phyloP scores from a whole-genome alignment of 1,140 invertebrate genomes.

The Nasonia vitripennis region DNA sequence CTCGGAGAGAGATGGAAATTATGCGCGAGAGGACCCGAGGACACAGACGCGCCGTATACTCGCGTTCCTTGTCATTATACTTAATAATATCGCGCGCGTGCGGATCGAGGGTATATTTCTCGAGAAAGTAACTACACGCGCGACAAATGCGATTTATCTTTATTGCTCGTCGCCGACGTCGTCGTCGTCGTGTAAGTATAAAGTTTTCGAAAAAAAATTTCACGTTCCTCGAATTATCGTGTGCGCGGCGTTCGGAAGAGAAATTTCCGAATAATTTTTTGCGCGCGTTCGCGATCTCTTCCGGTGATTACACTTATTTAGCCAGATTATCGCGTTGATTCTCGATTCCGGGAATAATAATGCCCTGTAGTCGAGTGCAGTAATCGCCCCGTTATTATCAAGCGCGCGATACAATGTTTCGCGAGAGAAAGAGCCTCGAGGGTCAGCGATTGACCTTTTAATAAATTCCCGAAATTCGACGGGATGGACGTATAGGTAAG shows the following conservation, averaged over 20 bases:
- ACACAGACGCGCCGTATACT: background rate
- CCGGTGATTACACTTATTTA: slow-evolving; percentile 23
- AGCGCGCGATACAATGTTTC: background rate
- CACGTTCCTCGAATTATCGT: background rate
- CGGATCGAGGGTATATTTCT: background rate
- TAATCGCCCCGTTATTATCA: background rate
- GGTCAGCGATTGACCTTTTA: background rate
- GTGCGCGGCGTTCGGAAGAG: background rate
- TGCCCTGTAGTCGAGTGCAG: background rate
- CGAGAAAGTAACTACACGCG: background rate
- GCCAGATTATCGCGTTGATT: slow-evolving; percentile 9
- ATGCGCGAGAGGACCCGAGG: background rate
- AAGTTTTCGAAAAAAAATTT: slow-evolving; percentile 16
- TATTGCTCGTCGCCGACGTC: background rate
- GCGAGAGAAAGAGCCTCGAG: background rate
- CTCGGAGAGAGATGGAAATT: background rate
- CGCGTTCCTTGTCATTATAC: background rate
- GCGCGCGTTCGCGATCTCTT: background rate
- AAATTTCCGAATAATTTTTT: background rate
- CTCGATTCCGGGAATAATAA: slow-evolving; percentile 25
- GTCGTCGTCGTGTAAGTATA: background rate
- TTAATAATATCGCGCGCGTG: slow-evolving; percentile 5
- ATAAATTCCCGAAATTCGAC: background rate
- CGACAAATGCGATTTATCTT: slow-evolving; percentile 18
- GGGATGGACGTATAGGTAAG: background rate